phyloP scores from a whole-genome alignment of 2,113 vertebrate species.

The Brachypodius melanocephalos region DNA sequence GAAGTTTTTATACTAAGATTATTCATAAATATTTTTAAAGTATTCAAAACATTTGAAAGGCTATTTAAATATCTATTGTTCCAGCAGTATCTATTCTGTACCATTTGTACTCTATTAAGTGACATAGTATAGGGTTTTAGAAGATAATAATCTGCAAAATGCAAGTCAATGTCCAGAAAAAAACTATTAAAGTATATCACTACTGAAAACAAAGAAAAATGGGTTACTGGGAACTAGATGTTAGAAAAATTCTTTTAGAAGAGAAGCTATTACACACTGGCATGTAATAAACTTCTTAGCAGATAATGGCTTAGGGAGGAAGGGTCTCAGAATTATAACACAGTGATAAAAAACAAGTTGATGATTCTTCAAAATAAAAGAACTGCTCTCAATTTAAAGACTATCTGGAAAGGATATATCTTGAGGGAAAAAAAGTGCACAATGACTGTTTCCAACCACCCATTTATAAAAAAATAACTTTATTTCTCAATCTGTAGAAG shows the following conservation, averaged over 20 bases:
- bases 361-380: slow-evolving; percentile 3
- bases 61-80: background rate
- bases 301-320: background rate
- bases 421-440: background rate
- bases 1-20: background rate
- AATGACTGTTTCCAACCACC: background rate
- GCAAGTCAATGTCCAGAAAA: background rate
- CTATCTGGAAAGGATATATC: background rate
- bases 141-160: background rate
- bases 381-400: background rate
- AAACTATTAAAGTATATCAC: background rate
- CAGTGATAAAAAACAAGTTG: background rate
- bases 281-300: slow-evolving; percentile 5
- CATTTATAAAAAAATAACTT: background rate
- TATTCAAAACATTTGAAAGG: background rate
- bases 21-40: background rate
- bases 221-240: background rate
- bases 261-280: background rate
- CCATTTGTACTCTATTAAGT: background rate
- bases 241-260: background rate
- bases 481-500: background rate
- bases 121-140: background rate
- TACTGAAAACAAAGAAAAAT: background rate
- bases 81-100: background rate
- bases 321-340: background rate